These are phyloP conservation scores for Rhagologus leucostigma DNA, from an alignment of 2,113 vertebrate species.

Conservation along the genomic window DNA sequence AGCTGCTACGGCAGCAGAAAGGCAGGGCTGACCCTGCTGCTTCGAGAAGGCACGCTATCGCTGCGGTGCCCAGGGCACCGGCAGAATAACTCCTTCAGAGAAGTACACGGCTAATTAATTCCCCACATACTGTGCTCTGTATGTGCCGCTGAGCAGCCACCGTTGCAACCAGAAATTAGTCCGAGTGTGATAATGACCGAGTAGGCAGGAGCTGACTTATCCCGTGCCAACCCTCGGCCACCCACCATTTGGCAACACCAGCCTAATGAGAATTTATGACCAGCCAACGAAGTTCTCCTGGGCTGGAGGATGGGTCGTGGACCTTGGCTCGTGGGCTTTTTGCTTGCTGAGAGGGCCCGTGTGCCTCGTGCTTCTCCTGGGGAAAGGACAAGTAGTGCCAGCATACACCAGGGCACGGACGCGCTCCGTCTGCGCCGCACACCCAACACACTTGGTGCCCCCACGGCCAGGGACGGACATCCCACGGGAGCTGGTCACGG, in stretches of 20 bases:
- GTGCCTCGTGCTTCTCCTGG: neutral
- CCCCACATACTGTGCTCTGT: neutral
- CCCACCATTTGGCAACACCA: neutral
- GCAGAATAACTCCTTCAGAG: neutral
- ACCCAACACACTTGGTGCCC: neutral
- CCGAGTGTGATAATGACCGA: neutral
- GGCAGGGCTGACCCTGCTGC: slow-evolving; percentile 15
- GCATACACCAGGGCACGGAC: neutral
- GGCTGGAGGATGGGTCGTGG: neutral
- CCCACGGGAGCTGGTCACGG: fast-evolving
- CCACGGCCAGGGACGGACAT: neutral
- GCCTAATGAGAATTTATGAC: neutral
- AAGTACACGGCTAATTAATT: slow-evolving; percentile 35
- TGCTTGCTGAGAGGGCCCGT: neutral
- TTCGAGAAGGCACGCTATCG: neutral
- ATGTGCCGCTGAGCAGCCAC: neutral
- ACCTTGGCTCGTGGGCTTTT: fast-evolving
- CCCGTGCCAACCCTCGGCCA: fast-evolving
- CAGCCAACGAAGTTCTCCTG: neutral
- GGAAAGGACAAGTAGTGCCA: neutral
- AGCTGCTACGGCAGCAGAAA: neutral
- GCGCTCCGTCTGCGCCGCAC: fast-evolving
- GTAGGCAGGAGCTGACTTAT: neutral
- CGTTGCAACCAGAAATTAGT: neutral
- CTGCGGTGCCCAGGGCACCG: neutral